Evolutionary conservation across 2,113 vertebrate species (phyloP), one percentile per base, ranked within the genome.

Genomic region (Struthidea cinerea): DNA sequence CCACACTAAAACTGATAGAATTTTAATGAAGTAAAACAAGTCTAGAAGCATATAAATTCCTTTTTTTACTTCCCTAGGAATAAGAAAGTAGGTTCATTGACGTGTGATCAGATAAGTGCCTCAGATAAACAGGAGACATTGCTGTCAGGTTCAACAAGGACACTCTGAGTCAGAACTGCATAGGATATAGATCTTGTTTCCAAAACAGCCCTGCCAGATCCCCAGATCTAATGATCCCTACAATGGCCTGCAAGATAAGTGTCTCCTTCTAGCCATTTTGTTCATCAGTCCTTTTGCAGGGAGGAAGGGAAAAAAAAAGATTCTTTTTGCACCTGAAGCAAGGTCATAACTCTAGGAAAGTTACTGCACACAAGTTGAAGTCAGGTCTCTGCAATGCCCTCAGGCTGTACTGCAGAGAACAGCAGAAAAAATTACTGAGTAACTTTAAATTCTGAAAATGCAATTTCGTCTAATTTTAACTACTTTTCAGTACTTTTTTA

Each of bases 41-140:
- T 74, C 59, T 42, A 90, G 55, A 35, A 93, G 67, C 67, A 77
- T 16, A 47, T 33, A 68, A 75, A 83, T 68, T 70, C 53, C 19
- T 67, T 94, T 84, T 80, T 60, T 53, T 26, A 27, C 24, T 68
- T 85, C 39, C 53, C 84, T 28, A 90, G 55, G 82, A 93, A 83
- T 83, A 83, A 85, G 81, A 89, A 93, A 95, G 71, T 78, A 90
- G 79, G 59, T 70, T 84, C 83, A 93, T 78, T 95, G 83, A 94
- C 1, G 0, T 64, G 39, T 52, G 90, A 94, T 90, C 94, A 90
- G 92, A 83, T 94, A 87, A 93, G 83, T 59, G 68, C 30, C 60
- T 50, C 26, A 74, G 92, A 86, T 63, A 81, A 95, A 82, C 56
- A 82, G 77, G 65, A 87, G 74, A 69, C 70, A 65, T 20, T 5